Evolutionary conservation across 2,888 invertebrate species (phyloP).

Genomic region (Philhelius pedissequus): DNA sequence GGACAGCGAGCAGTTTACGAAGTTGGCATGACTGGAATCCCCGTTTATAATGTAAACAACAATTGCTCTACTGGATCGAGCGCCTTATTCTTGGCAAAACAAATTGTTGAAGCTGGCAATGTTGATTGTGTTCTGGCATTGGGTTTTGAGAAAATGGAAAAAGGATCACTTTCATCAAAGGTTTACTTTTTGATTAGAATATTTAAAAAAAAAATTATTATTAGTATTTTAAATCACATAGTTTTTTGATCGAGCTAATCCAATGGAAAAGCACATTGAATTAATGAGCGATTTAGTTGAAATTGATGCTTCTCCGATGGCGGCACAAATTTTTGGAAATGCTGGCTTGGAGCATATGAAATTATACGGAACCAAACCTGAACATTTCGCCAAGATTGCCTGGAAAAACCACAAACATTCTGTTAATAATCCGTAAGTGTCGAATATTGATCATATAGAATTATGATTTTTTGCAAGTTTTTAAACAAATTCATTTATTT

Average conservation of each 20-base stretch:
- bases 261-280: conserved; percentile 92
- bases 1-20: conserved; percentile 97
- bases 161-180: conserved; percentile 89
- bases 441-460: conserved; percentile 2
- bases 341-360: conserved; percentile 94
- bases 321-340: conserved; percentile 97
- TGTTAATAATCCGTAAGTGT: conserved; percentile 93
- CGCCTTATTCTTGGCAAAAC: conserved; percentile 93
- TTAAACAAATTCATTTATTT: not conserved
- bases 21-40: conserved; percentile 97
- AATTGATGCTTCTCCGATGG: conserved; percentile 89
- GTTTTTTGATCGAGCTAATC: conserved; percentile 91
- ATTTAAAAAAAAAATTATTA: not conserved
- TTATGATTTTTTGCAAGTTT: too few species aligned
- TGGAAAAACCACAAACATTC: conserved; percentile 99
- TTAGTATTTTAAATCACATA: conserved; percentile 72
- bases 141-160: conserved; percentile 99
- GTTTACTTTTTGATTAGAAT: conserved; percentile 76
- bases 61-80: conserved; percentile 98
- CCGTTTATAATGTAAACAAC: conserved; percentile 98
- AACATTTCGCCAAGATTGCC: conserved; percentile 98
- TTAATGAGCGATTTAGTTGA: conserved; percentile 91
- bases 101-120: conserved; percentile 92
- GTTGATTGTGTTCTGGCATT: conserved; percentile 94
- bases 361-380: conserved; percentile 91